Conservation (phyloP, 2,113 vertebrate genomes). For the Hymenochirus boettgeri region DNA sequence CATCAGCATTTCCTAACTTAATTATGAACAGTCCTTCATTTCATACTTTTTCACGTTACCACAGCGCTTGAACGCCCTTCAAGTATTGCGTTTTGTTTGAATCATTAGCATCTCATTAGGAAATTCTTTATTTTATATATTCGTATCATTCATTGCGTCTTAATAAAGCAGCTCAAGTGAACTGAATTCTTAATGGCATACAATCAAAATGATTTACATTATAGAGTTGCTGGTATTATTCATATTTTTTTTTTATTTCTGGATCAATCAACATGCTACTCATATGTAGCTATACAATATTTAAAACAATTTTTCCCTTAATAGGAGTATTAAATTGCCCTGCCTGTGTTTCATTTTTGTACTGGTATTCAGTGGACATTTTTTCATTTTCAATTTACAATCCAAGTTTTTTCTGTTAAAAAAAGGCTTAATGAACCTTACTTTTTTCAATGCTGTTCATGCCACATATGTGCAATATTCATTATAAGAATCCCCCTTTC, state of each 20-base stretch:
- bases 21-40: slow-evolving; percentile 82
- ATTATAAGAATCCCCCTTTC: slow-evolving; percentile 75
- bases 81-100: slow-evolving; percentile 73
- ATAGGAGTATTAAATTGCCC: slow-evolving; percentile 72
- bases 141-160: slow-evolving; percentile 72
- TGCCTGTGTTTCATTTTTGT: slow-evolving; percentile 68
- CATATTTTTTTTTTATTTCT: slow-evolving; percentile 68
- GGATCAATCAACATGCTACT: slow-evolving; percentile 59
- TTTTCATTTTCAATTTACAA: slow-evolving; percentile 71
- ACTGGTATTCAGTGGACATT: slow-evolving; percentile 68
- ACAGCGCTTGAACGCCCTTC: too few relatives aligned
- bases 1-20: slow-evolving; percentile 79
- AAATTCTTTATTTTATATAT: slow-evolving; percentile 80
- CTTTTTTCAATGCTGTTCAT: slow-evolving; percentile 72
- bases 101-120: slow-evolving; percentile 85
- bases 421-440: slow-evolving; percentile 81
- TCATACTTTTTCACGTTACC: slow-evolving; percentile 81
- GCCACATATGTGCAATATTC: slow-evolving; percentile 78
- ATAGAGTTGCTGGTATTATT: slow-evolving; percentile 66
- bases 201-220: slow-evolving; percentile 70
- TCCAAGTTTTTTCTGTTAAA: slow-evolving; percentile 63
- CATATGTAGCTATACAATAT: slow-evolving; percentile 56
- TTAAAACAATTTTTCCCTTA: slow-evolving; percentile 74
- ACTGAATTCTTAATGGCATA: slow-evolving; percentile 71
- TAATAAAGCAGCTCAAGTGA: slow-evolving; percentile 69